A percentile compares a stretch with the other conserved stretches of the same genome.
phyloP scores from a whole-genome alignment of 1,140 invertebrate species.

The Onthophagus taurus region DNA sequence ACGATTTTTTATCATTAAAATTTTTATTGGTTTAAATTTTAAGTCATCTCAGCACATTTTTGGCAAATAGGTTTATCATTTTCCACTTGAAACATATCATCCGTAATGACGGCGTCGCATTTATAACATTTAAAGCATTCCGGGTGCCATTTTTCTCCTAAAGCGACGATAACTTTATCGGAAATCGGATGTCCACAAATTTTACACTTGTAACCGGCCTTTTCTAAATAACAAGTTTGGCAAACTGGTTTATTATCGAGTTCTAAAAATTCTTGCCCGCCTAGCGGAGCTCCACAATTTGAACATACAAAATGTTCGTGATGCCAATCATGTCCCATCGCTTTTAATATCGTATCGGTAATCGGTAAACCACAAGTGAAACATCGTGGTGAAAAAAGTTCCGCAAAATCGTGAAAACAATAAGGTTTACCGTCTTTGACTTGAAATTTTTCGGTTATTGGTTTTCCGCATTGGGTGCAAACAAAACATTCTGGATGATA shows the following conservation, averaged over 20 bases:
- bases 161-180: conserved; percentile 56
- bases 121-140: conserved; percentile 63
- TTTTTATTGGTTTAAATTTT: too few relatives aligned
- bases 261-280: conserved; percentile 63
- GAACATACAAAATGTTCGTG: conserved; percentile 79
- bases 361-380: conserved; percentile 61
- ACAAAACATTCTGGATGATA: conserved; percentile 77
- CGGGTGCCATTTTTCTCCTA: conserved; percentile 60
- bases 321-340: conserved; percentile 75
- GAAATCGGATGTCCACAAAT: conserved; percentile 65
- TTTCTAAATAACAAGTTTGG: conserved; percentile 59
- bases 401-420: conserved; percentile 64
- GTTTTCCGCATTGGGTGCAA: conserved; percentile 56
- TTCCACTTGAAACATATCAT: conserved; percentile 50
- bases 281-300: conserved; percentile 61
- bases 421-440: conserved; percentile 58
- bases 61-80: conserved; percentile 50
- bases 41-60: too few relatives aligned
- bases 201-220: conserved; percentile 71
- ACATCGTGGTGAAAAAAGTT: conserved; percentile 62
- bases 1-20: too few relatives aligned
- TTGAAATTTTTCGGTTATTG: conserved; percentile 53
- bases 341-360: conserved; percentile 51
- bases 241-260: conserved; percentile 62
- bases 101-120: conserved; percentile 50